Base-by-base conservation (phyloP, 2,797 vertebrate species). In the Sternotherus odoratus region DNA sequence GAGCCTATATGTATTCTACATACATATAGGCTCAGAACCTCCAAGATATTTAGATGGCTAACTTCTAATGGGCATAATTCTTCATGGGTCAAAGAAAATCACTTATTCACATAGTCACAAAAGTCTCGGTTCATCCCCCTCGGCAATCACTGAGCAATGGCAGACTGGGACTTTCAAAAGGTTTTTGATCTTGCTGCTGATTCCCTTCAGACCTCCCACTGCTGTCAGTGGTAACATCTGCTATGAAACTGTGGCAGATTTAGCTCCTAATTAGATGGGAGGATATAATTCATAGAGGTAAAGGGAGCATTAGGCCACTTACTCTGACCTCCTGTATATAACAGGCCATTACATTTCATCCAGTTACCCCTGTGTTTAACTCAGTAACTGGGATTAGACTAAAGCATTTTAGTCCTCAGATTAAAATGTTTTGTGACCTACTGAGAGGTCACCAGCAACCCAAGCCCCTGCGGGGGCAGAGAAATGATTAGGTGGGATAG, bases 111-210 rank as follows among this genome's bases (percentile, higher is more conserved):
- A 75, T 15, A 75, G 4, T 75, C 26, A 48, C 26, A 75, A 46
- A 30, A 28, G 15, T 30, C 72, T 46, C 12, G 1, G 80, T 89
- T 91, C 48, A 53, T 77, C 77, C 72, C 39, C 1, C 30, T 79
- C 86, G 46, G 12, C 7, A 79, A 28, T 50, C 43, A 85, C 8
- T 81, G 93, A 87, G 54, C 16, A 28, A 50, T 4, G 33, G 3
- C 8, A 63, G 4, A 81, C 83, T 90, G 80, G 10, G 56, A n/a
- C 50, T 2, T 91, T 82, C 50, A 24, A 19, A 51, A 4, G 6
- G 12, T 54, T 36, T 79, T 53, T 16, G 0, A 2, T 46, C 15
- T 36, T 87, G 12, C 7, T 87, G 17, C 17, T 90, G 0, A 0
- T 79, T 12, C 16, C 78, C 36, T 8, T 83, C 83, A 66, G 60